These are phyloP conservation scores for Natrix natrix DNA, from an alignment of 2,797 vertebrate species.

Conservation along the genomic window DNA sequence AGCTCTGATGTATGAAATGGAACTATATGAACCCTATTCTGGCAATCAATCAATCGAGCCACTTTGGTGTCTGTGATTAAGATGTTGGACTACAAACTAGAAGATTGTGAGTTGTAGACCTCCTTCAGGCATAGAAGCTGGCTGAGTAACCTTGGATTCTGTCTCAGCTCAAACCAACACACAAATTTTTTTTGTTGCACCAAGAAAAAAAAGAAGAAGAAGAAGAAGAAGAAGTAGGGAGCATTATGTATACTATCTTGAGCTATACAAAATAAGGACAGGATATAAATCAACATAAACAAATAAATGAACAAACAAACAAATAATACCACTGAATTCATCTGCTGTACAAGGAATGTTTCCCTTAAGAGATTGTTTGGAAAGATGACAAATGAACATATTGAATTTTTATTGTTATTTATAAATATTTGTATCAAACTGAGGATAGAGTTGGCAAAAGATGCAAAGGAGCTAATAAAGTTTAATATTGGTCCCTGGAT, in stretches of 20 bases:
- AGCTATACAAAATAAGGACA: neutral
- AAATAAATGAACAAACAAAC: neutral
- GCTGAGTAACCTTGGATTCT: neutral
- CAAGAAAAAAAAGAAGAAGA: neutral
- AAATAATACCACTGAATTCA: neutral
- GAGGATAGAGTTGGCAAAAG: neutral
- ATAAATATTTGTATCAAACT: neutral
- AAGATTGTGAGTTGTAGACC: neutral
- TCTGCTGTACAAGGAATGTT: neutral
- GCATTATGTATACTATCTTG: neutral
- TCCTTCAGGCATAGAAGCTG: neutral
- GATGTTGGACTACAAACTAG: neutral
- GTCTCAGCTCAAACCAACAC: neutral
- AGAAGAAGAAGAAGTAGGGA: neutral
- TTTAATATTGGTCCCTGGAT: neutral
- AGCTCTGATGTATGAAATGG: neutral
- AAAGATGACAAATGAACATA: neutral
- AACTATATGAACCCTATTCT: neutral
- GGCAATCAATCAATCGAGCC: neutral
- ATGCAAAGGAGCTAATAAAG: neutral
- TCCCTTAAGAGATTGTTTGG: neutral
- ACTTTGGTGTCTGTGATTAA: neutral
- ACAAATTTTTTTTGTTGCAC: neutral
- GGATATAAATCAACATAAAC: neutral
- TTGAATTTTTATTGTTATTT: neutral